Evolutionary conservation across 2,113 vertebrate genomes (phyloP).

Genomic region (Syrmaticus mikado): DNA sequence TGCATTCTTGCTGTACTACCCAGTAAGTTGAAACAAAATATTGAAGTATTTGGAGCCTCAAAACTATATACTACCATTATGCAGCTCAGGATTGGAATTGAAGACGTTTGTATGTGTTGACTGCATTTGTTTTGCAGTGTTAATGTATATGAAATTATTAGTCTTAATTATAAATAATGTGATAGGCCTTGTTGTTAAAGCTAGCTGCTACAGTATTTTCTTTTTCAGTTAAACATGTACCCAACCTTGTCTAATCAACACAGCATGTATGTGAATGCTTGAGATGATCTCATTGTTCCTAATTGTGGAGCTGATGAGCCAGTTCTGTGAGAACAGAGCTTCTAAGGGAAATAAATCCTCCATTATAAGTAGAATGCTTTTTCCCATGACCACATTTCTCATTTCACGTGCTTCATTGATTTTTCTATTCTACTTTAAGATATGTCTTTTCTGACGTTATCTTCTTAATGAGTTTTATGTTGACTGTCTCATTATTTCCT

Average conservation of each 20-base stretch:
- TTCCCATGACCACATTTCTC: slow-evolving; percentile 49
- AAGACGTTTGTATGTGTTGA: background rate
- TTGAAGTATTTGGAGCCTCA: background rate
- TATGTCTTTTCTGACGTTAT: slow-evolving; percentile 39
- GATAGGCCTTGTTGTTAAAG: background rate
- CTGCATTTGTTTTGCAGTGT: background rate
- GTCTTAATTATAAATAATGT: background rate
- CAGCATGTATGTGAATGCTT: background rate
- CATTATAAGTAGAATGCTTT: background rate
- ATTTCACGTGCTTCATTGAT: slow-evolving; percentile 70
- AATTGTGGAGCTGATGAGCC: background rate
- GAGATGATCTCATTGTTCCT: rapidly evolving
- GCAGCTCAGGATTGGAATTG: background rate
- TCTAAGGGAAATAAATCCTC: background rate
- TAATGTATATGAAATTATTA: background rate
- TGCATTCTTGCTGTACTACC: background rate
- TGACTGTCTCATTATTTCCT: slow-evolving; percentile 68
- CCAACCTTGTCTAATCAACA: background rate
- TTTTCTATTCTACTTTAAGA: slow-evolving; percentile 50
- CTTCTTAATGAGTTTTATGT: slow-evolving; percentile 51
- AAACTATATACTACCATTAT: background rate
- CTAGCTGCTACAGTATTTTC: background rate
- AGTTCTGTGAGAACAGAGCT: background rate
- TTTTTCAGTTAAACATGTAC: background rate
- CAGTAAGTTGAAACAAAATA: background rate